Conservation (phyloP, 2,888 invertebrate genomes). For the Scaptomyza flava region DNA sequence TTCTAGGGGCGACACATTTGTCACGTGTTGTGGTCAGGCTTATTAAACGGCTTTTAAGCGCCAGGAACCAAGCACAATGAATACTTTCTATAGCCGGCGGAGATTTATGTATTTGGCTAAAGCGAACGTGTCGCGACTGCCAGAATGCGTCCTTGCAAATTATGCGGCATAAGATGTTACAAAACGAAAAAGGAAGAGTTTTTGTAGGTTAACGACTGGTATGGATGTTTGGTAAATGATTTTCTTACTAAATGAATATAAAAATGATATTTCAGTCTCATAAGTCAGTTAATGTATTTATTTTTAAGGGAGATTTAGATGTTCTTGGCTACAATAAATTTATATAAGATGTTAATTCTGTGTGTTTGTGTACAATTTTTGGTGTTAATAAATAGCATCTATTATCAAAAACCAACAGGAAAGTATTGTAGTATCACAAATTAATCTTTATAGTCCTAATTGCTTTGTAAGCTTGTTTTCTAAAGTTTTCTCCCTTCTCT, state of each 20-base stretch:
- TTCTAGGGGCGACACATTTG: slow-evolving; percentile 60
- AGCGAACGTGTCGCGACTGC: slow-evolving; percentile 18
- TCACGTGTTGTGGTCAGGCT: slow-evolving; percentile 69
- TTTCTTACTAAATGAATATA: neutral
- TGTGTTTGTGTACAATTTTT: no score
- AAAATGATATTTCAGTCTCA: neutral
- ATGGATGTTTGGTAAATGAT: neutral
- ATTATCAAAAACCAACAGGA: no score
- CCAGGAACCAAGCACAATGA: slow-evolving; percentile 49
- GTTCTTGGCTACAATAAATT: no score
- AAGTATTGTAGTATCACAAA: neutral
- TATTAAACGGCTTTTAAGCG: slow-evolving; percentile 77
- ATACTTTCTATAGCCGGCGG: slow-evolving; percentile 56
- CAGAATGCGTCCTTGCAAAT: slow-evolving; percentile 34
- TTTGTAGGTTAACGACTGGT: neutral
- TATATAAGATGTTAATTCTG: no score
- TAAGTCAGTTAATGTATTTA: neutral
- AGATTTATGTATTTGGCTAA: slow-evolving; percentile 59
- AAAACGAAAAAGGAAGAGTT: neutral
- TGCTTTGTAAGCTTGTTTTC: slow-evolving; percentile 8
- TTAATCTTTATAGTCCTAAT: slow-evolving; percentile 7
- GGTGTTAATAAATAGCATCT: no score
- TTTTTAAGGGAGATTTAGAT: neutral
- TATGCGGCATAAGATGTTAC: slow-evolving; percentile 52
- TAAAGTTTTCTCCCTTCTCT: neutral